Base-by-base conservation (phyloP, 2,113 vertebrate genomes). In the Calidris pygmaea region DNA sequence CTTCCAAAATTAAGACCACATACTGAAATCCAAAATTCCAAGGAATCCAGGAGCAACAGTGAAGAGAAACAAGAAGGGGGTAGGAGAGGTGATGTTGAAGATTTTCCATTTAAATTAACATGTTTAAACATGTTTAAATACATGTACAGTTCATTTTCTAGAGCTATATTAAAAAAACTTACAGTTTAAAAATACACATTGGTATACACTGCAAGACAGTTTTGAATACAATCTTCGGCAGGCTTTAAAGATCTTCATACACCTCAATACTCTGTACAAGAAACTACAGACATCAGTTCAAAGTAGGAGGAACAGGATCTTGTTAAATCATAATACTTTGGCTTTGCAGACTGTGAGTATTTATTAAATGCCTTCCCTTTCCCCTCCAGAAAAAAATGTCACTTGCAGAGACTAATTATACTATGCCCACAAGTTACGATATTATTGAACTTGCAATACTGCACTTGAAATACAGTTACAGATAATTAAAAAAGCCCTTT, bases 321-420 rank as follows among this genome's bases (percentile, higher is more conserved):
- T 68, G 58, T 53, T 76, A 86, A 92, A 93, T 67, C 87, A 82
- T 21, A 87, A 45, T 27, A 56, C 53, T 94, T 83, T 32, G 45
- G n/a, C 18, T 47, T 79, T 87, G 58, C 22, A 76, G 83, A 58
- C 32, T 55, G 20, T 32, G 24, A 74, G 21, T 95, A 43, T 91
- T 93, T 93, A 73, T 71, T 77, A 90, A 93, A 91, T 78, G 30
- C 10, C 71, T 93, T 37, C 24, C 59, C 73, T 39, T 63, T 59
- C 5, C 47, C 52, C 56, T 75, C 32, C 60, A 84, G 94, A 71
- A 93, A 55, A 52, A 88, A 88, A 86, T 14, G 23, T 74, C 37
- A 71, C 65, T 91, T 90, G n/a, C n/a, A 90, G 41, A 92, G 83
- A 86, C 75, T 95, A 94, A 95, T 96, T 94, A 95, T 55, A 78